Conservation (phyloP, 2,113 vertebrate species). For the Scytalopus superciliaris region DNA sequence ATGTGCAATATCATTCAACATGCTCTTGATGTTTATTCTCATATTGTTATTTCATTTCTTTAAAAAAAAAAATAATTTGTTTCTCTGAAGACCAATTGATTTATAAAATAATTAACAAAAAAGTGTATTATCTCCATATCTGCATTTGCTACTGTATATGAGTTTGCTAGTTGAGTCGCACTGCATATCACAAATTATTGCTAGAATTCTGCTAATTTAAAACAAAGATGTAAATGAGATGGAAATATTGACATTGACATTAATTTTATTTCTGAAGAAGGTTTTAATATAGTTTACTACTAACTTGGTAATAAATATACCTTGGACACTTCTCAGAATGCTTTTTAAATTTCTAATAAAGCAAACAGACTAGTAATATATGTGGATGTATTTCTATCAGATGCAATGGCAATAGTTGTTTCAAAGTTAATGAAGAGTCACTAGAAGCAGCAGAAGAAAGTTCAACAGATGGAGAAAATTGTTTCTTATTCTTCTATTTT, state of each 20-base stretch:
- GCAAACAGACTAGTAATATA: neutral
- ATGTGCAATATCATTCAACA: neutral
- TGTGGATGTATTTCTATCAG: neutral
- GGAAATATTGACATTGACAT: neutral
- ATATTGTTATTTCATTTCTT: neutral
- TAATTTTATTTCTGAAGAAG: neutral
- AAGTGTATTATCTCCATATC: neutral
- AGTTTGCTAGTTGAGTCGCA: neutral
- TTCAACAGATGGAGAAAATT: neutral
- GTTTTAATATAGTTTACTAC: neutral
- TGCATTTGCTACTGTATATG: neutral
- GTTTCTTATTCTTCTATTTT: slow-evolving; percentile 46
- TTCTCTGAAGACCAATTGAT: neutral
- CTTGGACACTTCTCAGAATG: neutral
- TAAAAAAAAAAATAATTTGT: neutral
- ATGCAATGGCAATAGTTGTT: neutral
- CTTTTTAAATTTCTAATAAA: neutral
- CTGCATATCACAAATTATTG: neutral
- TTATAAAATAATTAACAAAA: neutral
- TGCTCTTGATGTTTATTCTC: neutral
- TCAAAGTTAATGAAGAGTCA: neutral
- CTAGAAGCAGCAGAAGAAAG: neutral
- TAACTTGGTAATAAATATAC: neutral
- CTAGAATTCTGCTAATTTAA: neutral
- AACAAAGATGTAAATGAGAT: neutral